phyloP scores from a whole-genome alignment of 1,140 invertebrate species.

The Ylistrum balloti region DNA sequence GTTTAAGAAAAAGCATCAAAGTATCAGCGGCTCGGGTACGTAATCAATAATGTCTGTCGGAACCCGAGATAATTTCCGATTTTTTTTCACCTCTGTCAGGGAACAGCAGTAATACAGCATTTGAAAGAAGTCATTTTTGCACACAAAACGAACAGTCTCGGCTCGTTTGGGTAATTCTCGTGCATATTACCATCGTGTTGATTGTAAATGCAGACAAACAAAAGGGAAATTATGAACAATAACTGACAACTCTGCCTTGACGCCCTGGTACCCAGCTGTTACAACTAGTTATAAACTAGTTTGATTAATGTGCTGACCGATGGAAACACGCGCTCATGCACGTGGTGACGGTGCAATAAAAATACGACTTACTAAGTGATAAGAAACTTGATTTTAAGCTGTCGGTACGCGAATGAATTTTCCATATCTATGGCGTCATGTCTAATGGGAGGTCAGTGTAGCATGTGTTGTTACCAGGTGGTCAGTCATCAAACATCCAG shows the following conservation, averaged over 20 bases:
- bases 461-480: background rate
- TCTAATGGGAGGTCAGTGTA: background rate
- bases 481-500: background rate
- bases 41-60: background rate
- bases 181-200: background rate
- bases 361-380: background rate
- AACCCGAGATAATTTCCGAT: conserved; percentile 21
- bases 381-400: background rate
- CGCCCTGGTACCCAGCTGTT: background rate
- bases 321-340: background rate
- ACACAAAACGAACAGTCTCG: background rate
- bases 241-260: background rate
- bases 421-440: background rate
- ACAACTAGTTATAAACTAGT: background rate
- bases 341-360: background rate
- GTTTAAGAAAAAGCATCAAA: background rate
- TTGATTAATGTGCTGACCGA: background rate
- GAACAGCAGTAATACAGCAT: background rate
- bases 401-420: background rate
- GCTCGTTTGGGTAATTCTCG: background rate
- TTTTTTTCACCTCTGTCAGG: background rate
- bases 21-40: background rate
- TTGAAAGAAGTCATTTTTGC: background rate
- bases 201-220: conserved; percentile 16
- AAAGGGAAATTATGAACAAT: background rate